phyloP scores from a whole-genome alignment of 2,888 invertebrate genomes.

The Ditylenchus weischeri region DNA sequence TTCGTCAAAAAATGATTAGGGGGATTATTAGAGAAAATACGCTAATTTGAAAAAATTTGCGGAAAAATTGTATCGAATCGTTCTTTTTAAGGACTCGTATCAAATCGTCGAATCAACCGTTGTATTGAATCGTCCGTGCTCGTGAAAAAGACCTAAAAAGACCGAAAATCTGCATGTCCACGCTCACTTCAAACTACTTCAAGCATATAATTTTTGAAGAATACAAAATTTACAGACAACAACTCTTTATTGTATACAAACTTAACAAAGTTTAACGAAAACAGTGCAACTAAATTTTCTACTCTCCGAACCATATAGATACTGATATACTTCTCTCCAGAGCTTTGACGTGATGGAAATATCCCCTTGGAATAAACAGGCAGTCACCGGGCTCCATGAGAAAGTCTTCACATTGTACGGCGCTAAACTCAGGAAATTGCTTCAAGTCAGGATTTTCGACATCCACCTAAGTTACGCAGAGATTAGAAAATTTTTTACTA shows the following conservation, averaged over 20 bases:
- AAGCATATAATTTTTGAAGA: no score
- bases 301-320: constrained; percentile 37
- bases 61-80: no score
- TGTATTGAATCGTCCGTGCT: no score
- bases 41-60: no score
- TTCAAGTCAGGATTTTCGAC: constrained; percentile 73
- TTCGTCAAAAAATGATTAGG: no score
- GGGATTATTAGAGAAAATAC: no score
- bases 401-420: constrained; percentile 34
- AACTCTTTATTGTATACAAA: neutral
- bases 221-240: neutral
- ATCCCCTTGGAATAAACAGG: constrained; percentile 86
- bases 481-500: neutral
- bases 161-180: no score
- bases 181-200: no score
- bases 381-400: constrained; percentile 79
- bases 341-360: constrained; percentile 89
- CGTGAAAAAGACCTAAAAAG: no score
- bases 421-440: constrained; percentile 70
- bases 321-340: constrained; percentile 33
- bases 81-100: no score
- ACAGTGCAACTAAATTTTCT: neutral
- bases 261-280: neutral
- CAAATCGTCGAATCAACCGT: no score
- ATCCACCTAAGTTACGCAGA: constrained; percentile 67